A percentile compares a stretch with the other conserved stretches of the same genome.
Evolutionary conservation across 2,797 vertebrate species (phyloP).

Genomic region (Emydoidea blandingii): DNA sequence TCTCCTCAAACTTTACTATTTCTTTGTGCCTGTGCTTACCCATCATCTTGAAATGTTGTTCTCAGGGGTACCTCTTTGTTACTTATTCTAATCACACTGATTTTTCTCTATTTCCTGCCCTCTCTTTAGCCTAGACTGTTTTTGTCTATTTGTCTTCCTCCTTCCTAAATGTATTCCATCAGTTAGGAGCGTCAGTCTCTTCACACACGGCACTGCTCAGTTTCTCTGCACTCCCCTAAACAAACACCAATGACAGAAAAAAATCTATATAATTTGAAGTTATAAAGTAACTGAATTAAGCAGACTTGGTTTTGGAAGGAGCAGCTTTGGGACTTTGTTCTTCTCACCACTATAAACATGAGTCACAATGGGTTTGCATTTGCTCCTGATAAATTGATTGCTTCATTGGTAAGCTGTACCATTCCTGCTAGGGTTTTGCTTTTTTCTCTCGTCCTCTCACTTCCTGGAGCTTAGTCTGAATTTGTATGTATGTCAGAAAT

Average conservation of each 20-base stretch:
- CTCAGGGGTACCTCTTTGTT: not conserved
- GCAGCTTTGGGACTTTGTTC: constrained; percentile 5
- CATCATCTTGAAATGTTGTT: not conserved
- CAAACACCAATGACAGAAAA: not conserved
- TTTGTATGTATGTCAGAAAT: not conserved
- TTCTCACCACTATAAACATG: not conserved
- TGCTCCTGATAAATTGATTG: not conserved
- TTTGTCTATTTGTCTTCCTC: not conserved
- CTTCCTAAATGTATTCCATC: not conserved
- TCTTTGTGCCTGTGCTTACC: not conserved
- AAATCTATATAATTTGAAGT: not conserved
- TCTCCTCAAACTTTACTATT: not conserved
- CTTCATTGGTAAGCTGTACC: not conserved
- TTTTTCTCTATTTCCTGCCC: not conserved
- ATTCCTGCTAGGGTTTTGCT: not conserved
- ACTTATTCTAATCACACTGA: not conserved
- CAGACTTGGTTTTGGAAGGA: not conserved
- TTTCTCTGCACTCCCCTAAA: not conserved
- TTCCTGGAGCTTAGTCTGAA: not conserved
- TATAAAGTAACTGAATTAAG: constrained; percentile 13
- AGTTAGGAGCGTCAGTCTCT: not conserved
- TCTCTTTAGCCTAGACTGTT: not conserved
- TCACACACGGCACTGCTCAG: not conserved
- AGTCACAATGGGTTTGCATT: not conserved
- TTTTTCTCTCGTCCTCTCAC: not conserved